A percentile compares a stretch with the other conserved stretches of the same genome.
phyloP scores from a whole-genome alignment of 2,888 invertebrate genomes.

The Bimastos eiseni region DNA sequence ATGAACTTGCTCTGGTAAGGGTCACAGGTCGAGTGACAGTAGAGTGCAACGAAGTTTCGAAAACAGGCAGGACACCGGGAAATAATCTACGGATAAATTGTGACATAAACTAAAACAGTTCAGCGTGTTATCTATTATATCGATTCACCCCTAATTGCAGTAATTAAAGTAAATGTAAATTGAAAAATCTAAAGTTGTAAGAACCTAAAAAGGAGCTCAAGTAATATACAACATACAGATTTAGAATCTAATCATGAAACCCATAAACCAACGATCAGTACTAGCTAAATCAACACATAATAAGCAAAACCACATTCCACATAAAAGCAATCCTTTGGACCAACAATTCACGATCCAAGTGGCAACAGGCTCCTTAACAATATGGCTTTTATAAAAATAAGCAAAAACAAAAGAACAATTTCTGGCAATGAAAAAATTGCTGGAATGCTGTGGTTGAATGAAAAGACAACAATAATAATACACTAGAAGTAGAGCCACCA shows the following conservation, averaged over 20 bases:
- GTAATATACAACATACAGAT: not conserved
- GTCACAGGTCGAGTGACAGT: conserved; percentile 85
- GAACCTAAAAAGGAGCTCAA: not conserved
- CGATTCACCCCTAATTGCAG: not conserved
- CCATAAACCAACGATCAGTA: too few relatives aligned
- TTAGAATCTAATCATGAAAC: not conserved
- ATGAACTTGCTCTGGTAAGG: conserved; percentile 75
- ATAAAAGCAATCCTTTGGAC: too few relatives aligned
- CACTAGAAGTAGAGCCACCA: too few relatives aligned
- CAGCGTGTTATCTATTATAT: not conserved
- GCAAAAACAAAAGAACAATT: too few relatives aligned
- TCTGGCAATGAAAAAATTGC: too few relatives aligned
- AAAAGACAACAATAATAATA: too few relatives aligned
- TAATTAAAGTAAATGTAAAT: conserved; percentile 13
- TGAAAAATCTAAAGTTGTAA: not conserved
- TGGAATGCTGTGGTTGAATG: too few relatives aligned
- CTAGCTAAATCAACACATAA: too few relatives aligned
- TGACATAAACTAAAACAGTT: not conserved
- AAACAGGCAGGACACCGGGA: conserved; percentile 84
- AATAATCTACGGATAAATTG: conserved; percentile 68
- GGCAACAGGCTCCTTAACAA: too few relatives aligned
- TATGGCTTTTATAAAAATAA: too few relatives aligned
- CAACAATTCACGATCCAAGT: too few relatives aligned
- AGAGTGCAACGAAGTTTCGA: conserved; percentile 78
- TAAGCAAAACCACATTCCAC: too few relatives aligned